Percentiles rank a stretch among this genome's conserved stretches.
These are phyloP conservation scores for Tyrannus savana DNA, from an alignment of 2,113 vertebrate species.

Conservation along the genomic window DNA sequence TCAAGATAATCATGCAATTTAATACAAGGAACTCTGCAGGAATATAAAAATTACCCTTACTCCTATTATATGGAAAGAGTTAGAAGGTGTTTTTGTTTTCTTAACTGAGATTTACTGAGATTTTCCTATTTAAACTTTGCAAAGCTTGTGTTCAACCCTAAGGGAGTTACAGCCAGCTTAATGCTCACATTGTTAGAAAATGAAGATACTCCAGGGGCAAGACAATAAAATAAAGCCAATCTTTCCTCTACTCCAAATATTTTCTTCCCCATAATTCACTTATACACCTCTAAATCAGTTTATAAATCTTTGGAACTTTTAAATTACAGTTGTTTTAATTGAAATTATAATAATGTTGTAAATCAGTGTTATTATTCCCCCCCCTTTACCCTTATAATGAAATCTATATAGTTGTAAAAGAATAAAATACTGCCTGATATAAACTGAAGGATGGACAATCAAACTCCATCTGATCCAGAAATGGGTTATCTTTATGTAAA, in stretches of 20 bases:
- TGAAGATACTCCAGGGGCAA: not conserved
- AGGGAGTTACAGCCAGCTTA: not conserved
- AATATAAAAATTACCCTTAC: not conserved
- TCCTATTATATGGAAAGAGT: slow-evolving; percentile 2
- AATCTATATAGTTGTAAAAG: not conserved
- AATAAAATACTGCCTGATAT: not conserved
- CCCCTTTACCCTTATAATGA: not conserved
- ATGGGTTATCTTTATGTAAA: not conserved
- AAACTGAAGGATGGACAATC: not conserved
- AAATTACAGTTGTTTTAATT: not conserved
- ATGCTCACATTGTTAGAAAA: not conserved
- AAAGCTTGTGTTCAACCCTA: not conserved
- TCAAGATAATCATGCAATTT: slow-evolving; percentile 19
- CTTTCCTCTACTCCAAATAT: not conserved
- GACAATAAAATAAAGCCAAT: not conserved
- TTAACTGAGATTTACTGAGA: not conserved
- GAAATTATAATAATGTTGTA: not conserved
- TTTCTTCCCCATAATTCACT: not conserved
- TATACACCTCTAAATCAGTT: not conserved
- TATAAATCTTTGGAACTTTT: not conserved
- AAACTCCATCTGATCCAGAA: not conserved
- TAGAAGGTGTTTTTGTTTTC: slow-evolving; percentile 18
- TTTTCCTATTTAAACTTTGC: not conserved
- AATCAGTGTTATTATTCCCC: not conserved
- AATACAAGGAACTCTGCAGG: slow-evolving; percentile 22